A percentile compares a stretch with the other conserved stretches of the same genome.
Conservation (phyloP, 2,113 vertebrate species). For the Mohoua ochrocephala region DNA sequence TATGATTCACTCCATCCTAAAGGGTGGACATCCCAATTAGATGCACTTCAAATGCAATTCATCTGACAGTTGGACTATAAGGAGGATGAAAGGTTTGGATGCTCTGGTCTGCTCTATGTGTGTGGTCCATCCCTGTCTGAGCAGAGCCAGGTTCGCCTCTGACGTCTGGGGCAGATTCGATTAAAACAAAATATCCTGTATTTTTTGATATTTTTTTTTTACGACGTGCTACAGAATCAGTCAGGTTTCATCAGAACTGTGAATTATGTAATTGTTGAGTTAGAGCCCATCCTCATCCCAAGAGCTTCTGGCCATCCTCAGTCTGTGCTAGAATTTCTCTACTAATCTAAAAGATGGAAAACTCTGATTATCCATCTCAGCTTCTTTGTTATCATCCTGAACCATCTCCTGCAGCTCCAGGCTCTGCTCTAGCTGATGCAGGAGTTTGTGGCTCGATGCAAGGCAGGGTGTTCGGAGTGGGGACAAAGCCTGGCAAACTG, state of each 20-base stretch:
- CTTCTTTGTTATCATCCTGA: neutral
- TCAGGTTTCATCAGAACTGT: neutral
- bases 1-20: neutral
- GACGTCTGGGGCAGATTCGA: neutral
- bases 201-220: neutral
- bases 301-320: neutral
- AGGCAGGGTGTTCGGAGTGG: neutral
- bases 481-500: slow-evolving; percentile 3
- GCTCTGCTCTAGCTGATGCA: neutral
- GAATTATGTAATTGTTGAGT: neutral
- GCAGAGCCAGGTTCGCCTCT: neutral
- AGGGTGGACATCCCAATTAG: neutral
- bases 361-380: neutral
- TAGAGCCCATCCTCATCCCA: neutral
- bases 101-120: neutral
- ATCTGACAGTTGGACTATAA: neutral
- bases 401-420: neutral
- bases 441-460: neutral
- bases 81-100: neutral
- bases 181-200: neutral
- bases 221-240: neutral
- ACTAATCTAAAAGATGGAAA: neutral
- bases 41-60: neutral
- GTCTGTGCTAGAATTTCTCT: neutral
- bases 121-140: neutral